phyloP scores from a whole-genome alignment of 2,113 vertebrate species.

The Odontophorus gujanensis region DNA sequence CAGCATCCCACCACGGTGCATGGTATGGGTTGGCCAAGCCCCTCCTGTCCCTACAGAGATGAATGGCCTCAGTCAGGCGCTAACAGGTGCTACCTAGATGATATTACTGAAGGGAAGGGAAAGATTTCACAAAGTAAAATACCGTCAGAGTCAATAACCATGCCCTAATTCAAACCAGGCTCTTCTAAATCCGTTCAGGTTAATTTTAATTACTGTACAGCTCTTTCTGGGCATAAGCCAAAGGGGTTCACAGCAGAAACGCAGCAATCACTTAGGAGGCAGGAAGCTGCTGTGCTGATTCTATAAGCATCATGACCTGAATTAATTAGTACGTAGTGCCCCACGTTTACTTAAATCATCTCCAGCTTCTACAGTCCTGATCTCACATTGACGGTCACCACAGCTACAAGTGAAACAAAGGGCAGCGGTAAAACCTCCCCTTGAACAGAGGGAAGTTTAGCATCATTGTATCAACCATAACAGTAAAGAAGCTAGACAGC shows the following conservation, averaged over 20 bases:
- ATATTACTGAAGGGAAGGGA: neutral
- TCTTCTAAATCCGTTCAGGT: constrained; percentile 21
- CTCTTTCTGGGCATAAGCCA: neutral
- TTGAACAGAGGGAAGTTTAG: neutral
- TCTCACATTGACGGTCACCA: constrained; percentile 27
- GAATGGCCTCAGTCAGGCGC: neutral
- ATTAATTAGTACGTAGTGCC: constrained; percentile 25
- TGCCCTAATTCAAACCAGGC: constrained; percentile 33
- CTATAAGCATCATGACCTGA: neutral
- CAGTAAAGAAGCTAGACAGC: neutral
- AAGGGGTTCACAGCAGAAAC: neutral
- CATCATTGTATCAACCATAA: neutral
- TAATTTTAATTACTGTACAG: neutral
- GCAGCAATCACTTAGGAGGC: neutral
- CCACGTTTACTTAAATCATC: constrained; percentile 32
- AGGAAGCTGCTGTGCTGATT: constrained; percentile 32
- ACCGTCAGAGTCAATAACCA: neutral
- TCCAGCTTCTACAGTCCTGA: constrained; percentile 22
- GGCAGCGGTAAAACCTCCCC: neutral
- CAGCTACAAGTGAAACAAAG: constrained; percentile 4
- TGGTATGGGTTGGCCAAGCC: neutral
- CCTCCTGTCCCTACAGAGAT: neutral
- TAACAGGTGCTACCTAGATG: neutral
- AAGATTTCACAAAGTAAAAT: neutral
- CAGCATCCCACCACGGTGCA: neutral